Percentiles rank a stretch among this genome's conserved stretches.
phyloP scores from a whole-genome alignment of 2,888 invertebrate species.

The Morpho deidamia region DNA sequence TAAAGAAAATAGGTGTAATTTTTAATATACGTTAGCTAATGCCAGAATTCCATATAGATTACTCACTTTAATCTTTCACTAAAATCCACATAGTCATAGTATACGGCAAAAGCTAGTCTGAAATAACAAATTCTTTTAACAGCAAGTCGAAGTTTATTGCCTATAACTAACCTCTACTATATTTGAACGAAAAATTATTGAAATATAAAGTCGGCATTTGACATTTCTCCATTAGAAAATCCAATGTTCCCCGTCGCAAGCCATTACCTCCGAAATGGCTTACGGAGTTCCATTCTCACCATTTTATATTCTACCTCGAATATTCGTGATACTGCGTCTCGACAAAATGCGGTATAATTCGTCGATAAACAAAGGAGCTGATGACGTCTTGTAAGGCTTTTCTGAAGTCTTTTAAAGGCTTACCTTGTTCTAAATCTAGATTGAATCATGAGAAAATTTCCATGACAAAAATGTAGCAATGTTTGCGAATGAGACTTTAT shows the following conservation, averaged over 20 bases:
- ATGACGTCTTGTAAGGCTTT: conserved; percentile 38
- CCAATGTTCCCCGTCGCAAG: conserved; percentile 39
- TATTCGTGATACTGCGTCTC: conserved; percentile 27
- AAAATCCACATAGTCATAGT: too few species aligned
- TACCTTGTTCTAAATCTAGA: conserved; percentile 48
- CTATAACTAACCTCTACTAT: too few species aligned
- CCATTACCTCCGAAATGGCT: conserved; percentile 58
- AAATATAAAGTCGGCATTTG: conserved; percentile 6
- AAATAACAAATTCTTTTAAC: too few species aligned
- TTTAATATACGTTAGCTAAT: too few species aligned
- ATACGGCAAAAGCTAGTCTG: too few species aligned
- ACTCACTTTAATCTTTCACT: too few species aligned
- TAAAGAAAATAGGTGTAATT: too few species aligned
- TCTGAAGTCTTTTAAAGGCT: conserved; percentile 29
- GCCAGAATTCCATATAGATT: too few species aligned
- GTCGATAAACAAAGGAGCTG: conserved; percentile 33
- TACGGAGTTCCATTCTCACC: conserved; percentile 41
- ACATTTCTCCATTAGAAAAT: conserved; percentile 53
- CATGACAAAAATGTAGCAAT: conserved; percentile 15
- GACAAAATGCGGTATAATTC: conserved; percentile 32
- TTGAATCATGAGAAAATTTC: conserved; percentile 27
- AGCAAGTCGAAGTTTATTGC: too few species aligned
- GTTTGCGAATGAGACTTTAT: too few species aligned
- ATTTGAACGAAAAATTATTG: too few species aligned
- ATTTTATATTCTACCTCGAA: conserved; percentile 39